phyloP scores from a whole-genome alignment of 2,888 invertebrate species.

The Drosophila infuscata region DNA sequence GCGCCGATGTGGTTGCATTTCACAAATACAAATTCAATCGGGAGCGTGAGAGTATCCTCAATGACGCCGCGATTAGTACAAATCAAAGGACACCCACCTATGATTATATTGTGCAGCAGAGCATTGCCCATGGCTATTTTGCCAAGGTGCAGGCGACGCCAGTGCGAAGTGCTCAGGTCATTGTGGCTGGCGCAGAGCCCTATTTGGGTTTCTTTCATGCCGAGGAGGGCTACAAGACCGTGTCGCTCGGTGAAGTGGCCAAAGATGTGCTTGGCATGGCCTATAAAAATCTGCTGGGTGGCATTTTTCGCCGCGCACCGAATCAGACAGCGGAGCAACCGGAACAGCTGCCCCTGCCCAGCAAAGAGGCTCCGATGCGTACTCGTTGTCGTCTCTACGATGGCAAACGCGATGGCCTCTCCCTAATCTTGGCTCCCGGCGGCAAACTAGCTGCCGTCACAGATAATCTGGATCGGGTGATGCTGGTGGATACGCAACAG shows the following conservation, averaged over 20 bases:
- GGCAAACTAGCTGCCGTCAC: constrained; percentile 91
- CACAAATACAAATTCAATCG: constrained; percentile 95
- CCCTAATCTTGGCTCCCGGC: constrained; percentile 91
- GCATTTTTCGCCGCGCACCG: constrained; percentile 84
- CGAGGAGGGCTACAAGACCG: constrained; percentile 93
- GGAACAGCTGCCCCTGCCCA: constrained; percentile 75
- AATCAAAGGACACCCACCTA: constrained; percentile 88
- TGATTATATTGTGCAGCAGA: constrained; percentile 91
- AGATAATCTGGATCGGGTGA: constrained; percentile 95
- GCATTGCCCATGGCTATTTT: constrained; percentile 81
- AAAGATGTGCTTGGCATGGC: constrained; percentile 90
- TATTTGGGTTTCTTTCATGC: constrained; percentile 96
- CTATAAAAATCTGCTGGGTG: constrained; percentile 92
- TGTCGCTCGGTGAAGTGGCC: constrained; percentile 95
- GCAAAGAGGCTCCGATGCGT: constrained; percentile 88
- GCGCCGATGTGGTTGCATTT: constrained; percentile 87
- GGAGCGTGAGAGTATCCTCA: constrained; percentile 89
- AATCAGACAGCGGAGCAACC: constrained; percentile 42
- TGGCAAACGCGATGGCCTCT: constrained; percentile 90
- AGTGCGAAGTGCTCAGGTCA: constrained; percentile 90
- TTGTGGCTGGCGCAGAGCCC: constrained; percentile 92
- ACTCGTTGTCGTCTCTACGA: constrained; percentile 94
- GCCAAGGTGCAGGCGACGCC: constrained; percentile 90
- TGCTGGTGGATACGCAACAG: constrained; percentile 92
- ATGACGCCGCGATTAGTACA: constrained; percentile 92